Evolutionary conservation across 2,797 vertebrate species (phyloP).

Genomic region (Hozukius guyotensis): DNA sequence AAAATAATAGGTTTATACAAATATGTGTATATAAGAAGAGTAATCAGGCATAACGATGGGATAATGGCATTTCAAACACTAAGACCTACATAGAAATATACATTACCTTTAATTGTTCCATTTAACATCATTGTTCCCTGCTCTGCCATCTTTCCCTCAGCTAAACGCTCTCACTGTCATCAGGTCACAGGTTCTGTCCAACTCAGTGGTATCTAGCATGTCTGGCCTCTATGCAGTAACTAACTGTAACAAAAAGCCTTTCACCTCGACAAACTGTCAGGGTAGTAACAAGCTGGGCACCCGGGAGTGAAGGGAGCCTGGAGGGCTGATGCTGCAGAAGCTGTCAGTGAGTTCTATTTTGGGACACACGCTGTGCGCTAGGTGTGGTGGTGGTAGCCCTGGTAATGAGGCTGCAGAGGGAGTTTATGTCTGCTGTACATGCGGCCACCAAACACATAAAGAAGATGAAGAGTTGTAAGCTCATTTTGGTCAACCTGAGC

Average conservation of each 20-base stretch:
- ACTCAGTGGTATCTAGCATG: not conserved
- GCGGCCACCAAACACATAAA: constrained; percentile 24
- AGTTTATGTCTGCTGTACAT: constrained; percentile 32
- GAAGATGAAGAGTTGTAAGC: constrained; percentile 25
- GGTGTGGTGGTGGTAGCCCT: constrained; percentile 41
- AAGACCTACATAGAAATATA: too few relatives aligned
- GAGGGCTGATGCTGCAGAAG: constrained; percentile 65
- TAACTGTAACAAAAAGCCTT: constrained; percentile 52
- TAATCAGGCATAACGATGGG: too few relatives aligned
- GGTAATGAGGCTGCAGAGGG: constrained; percentile 65
- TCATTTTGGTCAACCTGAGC: constrained; percentile 28
- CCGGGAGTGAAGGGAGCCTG: constrained; percentile 62
- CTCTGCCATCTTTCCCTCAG: not conserved
- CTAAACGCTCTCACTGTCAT: not conserved
- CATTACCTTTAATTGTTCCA: not conserved
- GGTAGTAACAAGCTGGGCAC: constrained; percentile 65
- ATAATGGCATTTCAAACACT: too few relatives aligned
- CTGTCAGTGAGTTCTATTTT: constrained; percentile 69
- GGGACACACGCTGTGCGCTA: constrained; percentile 27
- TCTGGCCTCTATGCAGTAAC: constrained; percentile 35
- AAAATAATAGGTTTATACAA: too few relatives aligned
- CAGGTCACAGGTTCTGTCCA: constrained; percentile 4
- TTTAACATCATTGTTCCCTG: not conserved
- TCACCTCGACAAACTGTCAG: constrained; percentile 47
- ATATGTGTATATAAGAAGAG: too few relatives aligned